Conservation (phyloP, 1,140 invertebrate genomes). For the Drosophila asahinai region DNA sequence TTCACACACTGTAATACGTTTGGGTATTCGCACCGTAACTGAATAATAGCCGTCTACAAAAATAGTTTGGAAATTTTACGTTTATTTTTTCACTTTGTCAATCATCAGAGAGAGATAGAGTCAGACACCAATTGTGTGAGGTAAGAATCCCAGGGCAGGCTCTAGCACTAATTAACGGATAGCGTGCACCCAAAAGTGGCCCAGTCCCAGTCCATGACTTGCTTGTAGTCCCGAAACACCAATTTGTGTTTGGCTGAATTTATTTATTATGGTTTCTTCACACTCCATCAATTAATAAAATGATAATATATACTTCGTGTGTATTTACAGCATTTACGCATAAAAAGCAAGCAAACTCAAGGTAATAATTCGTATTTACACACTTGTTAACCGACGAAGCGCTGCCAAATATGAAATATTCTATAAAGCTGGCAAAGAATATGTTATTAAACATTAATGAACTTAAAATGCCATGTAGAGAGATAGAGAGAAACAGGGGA, state of each 20-base stretch:
- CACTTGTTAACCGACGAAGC: slow-evolving; percentile 28
- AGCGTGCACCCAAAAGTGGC: slow-evolving; percentile 56
- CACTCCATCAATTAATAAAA: slow-evolving; percentile 47
- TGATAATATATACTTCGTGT: slow-evolving; percentile 53
- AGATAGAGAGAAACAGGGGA: slow-evolving; percentile 22
- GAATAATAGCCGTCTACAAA: slow-evolving; percentile 80
- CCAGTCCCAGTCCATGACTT: slow-evolving; percentile 65
- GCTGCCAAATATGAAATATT: slow-evolving; percentile 34
- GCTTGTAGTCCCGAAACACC: slow-evolving; percentile 65
- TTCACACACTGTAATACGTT: slow-evolving; percentile 81
- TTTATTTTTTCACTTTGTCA: slow-evolving; percentile 50
- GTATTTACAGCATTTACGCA: slow-evolving; percentile 78
- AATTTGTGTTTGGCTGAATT: slow-evolving; percentile 38
- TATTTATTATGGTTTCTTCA: slow-evolving; percentile 24
- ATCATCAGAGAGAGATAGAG: slow-evolving; percentile 8
- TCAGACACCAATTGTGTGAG: slow-evolving; percentile 17
- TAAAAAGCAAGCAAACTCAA: slow-evolving; percentile 65
- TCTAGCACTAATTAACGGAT: slow-evolving; percentile 46
- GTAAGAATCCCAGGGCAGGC: slow-evolving; percentile 8
- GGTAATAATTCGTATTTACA: slow-evolving; percentile 35
- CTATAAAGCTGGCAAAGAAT: slow-evolving; percentile 41
- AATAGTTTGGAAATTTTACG: slow-evolving; percentile 56
- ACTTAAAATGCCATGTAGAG: slow-evolving; percentile 48
- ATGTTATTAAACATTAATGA: slow-evolving; percentile 18
- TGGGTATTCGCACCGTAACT: slow-evolving; percentile 81